phyloP scores from a whole-genome alignment of 2,113 vertebrate genomes.

The Heterotis niloticus region DNA sequence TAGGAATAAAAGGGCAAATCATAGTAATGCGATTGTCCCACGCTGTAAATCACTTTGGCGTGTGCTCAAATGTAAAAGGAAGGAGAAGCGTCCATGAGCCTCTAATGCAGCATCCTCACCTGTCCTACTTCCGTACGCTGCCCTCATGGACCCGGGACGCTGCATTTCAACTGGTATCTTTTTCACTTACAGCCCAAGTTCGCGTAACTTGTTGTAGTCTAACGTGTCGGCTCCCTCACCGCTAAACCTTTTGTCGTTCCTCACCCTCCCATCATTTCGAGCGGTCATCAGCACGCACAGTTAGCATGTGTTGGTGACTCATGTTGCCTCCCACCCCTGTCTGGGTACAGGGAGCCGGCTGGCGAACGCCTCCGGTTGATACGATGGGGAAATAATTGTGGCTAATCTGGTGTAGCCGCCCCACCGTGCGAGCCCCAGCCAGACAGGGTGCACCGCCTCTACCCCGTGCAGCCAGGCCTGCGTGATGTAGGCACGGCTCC shows the following conservation, averaged over 20 bases:
- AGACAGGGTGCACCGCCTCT: background rate
- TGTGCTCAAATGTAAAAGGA: too few relatives aligned
- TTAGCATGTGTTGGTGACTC: background rate
- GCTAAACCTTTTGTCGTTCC: too few relatives aligned
- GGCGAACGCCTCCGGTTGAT: constrained; percentile 13
- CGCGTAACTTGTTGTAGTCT: too few relatives aligned
- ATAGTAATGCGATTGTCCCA: too few relatives aligned
- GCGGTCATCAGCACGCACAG: background rate
- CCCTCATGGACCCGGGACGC: background rate
- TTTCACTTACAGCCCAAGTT: too few relatives aligned
- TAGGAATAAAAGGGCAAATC: too few relatives aligned
- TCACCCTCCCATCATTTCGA: background rate
- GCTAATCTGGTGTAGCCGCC: constrained; percentile 25
- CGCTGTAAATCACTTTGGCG: too few relatives aligned
- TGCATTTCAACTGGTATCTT: too few relatives aligned
- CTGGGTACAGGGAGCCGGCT: background rate
- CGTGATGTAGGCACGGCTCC: background rate
- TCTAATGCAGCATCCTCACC: background rate
- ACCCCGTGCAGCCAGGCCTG: background rate
- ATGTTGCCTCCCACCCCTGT: constrained; percentile 23
- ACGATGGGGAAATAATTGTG: constrained; percentile 26
- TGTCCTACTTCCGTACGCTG: background rate
- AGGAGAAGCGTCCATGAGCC: background rate
- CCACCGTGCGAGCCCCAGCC: background rate
- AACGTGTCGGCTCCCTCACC: background rate